Base-by-base conservation (phyloP, 2,888 invertebrate genomes). In the Nephrotoma appendiculata region DNA sequence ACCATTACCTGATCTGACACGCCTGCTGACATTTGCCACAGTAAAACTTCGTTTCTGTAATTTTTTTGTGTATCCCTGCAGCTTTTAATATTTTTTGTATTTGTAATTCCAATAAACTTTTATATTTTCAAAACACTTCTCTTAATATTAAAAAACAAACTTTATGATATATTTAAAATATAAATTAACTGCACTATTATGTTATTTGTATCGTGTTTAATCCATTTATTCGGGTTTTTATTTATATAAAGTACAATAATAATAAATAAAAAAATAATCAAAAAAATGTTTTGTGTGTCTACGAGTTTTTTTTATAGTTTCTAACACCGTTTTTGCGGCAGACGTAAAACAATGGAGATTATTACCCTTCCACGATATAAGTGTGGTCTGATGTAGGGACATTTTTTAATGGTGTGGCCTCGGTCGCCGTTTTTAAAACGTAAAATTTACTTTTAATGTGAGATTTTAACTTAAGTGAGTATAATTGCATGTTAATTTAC, bases 21-120 rank as follows among this genome's bases (percentile, higher is more conserved):
- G 95, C 96, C 95, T 95, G 96, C 95, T 95, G 96, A 96, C 96
- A 96, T 96, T 95, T 95, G 95, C 95, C 93, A 94, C 93, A 93
- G 93, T 93, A 93, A 83, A 84, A 84, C 71, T 71, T 71, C 19
- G 31, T 71, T 31, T 71, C 31, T 71, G 71, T 71, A 71, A 71
- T 71, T 84, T 43, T 83, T 84, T 42, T 84, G 15, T 84, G 84
- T 84, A 6, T 84, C 43, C 84, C 43, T 84, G 84, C 43, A 15
- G 42, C 6, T 84, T 84, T 15, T 84, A 84, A 41, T 84, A n/a
- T 84, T 83, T 84, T 42, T 84, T 84, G 84, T 84, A 84, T 84
- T 42, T 84, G 84, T 71, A 71, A 71, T 9, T 71, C 71, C 71
- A 71, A 71, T 71, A 71, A 31, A 71, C 71, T 71, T 71, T 71